Conservation (phyloP, 2,888 invertebrate genomes). For the Hermaeophaga mercurialis region DNA sequence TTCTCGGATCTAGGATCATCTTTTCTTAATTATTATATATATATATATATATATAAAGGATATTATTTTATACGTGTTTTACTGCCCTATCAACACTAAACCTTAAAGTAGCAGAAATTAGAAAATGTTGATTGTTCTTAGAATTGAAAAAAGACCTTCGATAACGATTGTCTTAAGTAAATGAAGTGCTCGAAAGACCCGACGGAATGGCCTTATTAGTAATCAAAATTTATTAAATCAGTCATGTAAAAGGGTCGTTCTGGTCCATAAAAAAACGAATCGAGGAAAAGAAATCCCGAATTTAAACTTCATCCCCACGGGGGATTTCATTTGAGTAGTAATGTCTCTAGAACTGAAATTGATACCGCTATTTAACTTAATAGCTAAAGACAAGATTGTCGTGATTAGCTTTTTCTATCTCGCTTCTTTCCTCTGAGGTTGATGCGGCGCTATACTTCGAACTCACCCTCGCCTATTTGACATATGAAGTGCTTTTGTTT, state of each 20-base stretch:
- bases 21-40: too few relatives aligned
- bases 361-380: conserved; percentile 60
- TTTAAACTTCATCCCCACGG: conserved; percentile 45
- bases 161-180: not conserved
- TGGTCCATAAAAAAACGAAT: conserved; percentile 48
- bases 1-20: too few relatives aligned
- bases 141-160: not conserved
- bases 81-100: too few relatives aligned
- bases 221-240: conserved; percentile 48
- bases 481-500: conserved; percentile 25
- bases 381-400: conserved; percentile 58
- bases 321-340: conserved; percentile 45
- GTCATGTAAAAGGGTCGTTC: conserved; percentile 48
- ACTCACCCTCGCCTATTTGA: conserved; percentile 18
- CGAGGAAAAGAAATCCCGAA: conserved; percentile 50
- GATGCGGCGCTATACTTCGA: not conserved
- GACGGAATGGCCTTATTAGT: conserved; percentile 39
- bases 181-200: conserved; percentile 10
- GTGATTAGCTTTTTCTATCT: conserved; percentile 51
- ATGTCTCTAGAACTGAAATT: conserved; percentile 51
- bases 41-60: too few relatives aligned
- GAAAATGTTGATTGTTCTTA: too few relatives aligned
- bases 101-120: too few relatives aligned
- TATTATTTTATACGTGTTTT: too few relatives aligned
- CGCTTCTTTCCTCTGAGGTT: conserved; percentile 14